These are phyloP conservation scores for Patiria pectinifera DNA, from an alignment of 53 echinoderm and acorn worm species.

Conservation along the genomic window DNA sequence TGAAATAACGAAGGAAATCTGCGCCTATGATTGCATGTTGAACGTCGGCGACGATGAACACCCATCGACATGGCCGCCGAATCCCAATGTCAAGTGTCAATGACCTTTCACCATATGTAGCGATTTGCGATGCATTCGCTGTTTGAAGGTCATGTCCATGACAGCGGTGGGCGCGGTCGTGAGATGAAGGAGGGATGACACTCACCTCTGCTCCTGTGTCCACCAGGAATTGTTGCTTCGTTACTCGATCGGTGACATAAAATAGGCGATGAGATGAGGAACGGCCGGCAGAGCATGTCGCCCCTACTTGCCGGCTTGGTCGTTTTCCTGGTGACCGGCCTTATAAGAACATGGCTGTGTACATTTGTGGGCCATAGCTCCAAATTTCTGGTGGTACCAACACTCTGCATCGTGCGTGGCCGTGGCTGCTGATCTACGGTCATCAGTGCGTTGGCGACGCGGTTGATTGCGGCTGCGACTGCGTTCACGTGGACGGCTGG, in stretches of 20 bases:
- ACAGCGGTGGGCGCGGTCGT: conserved; percentile 28
- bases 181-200: not conserved
- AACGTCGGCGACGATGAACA: conserved; percentile 31
- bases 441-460: too few relatives aligned
- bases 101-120: too few relatives aligned
- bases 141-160: conserved; percentile 26
- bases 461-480: too few relatives aligned
- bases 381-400: conserved; percentile 16
- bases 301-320: conserved; percentile 20
- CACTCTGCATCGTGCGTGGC: not conserved
- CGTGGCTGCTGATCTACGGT: too few relatives aligned
- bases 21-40: conserved; percentile 39
- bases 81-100: too few relatives aligned
- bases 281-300: conserved; percentile 35
- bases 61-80: too few relatives aligned
- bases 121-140: conserved; percentile 1
- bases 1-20: conserved; percentile 18
- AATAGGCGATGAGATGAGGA: conserved; percentile 16
- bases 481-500: too few relatives aligned
- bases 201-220: too few relatives aligned
- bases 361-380: conserved; percentile 17
- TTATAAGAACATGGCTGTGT: not conserved
- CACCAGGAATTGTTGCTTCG: too few relatives aligned
- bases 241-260: not conserved
- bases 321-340: conserved; percentile 3